Conservation (phyloP, 2,113 vertebrate genomes). For the Mustelus asterias region DNA sequence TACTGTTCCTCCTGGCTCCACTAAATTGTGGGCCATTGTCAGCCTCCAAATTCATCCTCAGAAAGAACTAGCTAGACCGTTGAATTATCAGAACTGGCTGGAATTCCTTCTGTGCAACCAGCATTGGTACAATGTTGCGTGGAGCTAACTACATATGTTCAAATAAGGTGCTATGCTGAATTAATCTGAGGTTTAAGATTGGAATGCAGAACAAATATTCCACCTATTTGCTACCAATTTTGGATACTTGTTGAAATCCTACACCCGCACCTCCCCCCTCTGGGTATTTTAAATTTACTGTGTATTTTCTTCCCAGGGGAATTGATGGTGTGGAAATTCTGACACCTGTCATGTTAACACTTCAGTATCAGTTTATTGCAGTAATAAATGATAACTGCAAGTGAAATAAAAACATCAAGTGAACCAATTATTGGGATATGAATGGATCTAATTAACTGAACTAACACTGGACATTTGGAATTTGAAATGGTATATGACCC, state of each 20-base stretch:
- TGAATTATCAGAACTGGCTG: neutral
- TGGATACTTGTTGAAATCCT: neutral
- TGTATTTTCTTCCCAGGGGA: neutral
- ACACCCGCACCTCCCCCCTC: neutral
- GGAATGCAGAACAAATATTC: neutral
- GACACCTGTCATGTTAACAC: neutral
- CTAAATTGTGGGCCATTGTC: neutral
- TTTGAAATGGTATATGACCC: neutral
- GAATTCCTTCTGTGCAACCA: neutral
- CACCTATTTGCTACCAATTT: neutral
- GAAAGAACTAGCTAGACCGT: neutral
- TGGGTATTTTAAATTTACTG: neutral
- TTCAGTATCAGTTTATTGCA: neutral
- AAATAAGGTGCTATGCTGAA: neutral
- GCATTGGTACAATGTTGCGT: neutral
- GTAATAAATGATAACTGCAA: neutral
- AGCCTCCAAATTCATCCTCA: neutral
- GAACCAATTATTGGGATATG: neutral
- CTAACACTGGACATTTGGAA: neutral
- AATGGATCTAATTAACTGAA: neutral
- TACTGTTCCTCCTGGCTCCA: neutral
- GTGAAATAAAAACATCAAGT: neutral
- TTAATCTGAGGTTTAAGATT: neutral
- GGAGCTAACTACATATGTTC: neutral
- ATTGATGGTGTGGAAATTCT: neutral